Conservation (phyloP, 2,113 vertebrate species). For the Plecotus auritus region DNA sequence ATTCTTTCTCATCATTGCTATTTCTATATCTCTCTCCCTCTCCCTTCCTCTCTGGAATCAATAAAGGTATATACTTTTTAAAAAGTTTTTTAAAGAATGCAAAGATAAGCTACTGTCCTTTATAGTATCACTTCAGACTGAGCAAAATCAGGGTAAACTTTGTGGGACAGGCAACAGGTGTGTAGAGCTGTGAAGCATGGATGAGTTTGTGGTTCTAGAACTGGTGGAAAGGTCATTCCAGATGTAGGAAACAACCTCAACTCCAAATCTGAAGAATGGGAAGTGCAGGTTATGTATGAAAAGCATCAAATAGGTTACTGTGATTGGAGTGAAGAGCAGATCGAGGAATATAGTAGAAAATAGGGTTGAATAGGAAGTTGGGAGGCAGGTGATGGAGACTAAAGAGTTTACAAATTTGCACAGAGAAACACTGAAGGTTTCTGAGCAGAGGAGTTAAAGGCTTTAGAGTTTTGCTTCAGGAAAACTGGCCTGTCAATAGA, state of each 20-base stretch:
- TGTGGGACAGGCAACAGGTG: neutral
- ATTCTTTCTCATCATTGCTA: too few species aligned
- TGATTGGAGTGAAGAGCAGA: neutral
- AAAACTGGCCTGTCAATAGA: neutral
- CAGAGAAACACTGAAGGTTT: neutral
- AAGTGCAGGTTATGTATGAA: neutral
- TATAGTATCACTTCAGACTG: neutral
- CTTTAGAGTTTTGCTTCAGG: neutral
- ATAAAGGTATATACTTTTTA: too few species aligned
- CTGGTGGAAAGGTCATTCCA: neutral
- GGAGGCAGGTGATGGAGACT: neutral
- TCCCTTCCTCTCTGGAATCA: too few species aligned
- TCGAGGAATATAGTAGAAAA: neutral
- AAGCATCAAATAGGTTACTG: neutral
- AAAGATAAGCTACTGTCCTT: neutral
- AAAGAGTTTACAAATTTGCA: neutral
- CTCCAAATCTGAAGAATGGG: neutral
- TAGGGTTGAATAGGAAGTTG: neutral
- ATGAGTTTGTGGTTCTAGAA: neutral
- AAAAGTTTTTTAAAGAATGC: neutral
- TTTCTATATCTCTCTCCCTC: too few species aligned
- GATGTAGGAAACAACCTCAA: neutral
- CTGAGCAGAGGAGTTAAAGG: neutral
- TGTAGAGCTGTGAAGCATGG: neutral
- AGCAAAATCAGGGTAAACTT: neutral